These are phyloP conservation scores for Callithrix jacchus DNA, from an alignment of 2,113 vertebrate species.

Conservation along the genomic window DNA sequence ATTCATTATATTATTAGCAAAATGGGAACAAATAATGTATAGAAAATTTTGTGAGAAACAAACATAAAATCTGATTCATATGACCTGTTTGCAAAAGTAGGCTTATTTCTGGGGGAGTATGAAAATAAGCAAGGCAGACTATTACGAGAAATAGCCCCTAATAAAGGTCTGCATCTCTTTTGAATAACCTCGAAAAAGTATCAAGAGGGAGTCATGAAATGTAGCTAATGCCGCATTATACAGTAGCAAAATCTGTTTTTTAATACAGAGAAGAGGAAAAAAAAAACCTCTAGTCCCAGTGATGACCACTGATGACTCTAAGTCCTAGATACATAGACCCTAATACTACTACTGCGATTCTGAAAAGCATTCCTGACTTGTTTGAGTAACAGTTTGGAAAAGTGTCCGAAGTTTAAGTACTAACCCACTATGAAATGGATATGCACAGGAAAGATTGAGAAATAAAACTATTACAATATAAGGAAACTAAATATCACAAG, in stretches of 20 bases:
- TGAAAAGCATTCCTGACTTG: constrained; percentile 14
- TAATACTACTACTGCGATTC: background rate
- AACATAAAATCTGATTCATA: constrained; percentile 18
- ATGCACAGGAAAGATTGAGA: background rate
- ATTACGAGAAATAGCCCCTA: background rate
- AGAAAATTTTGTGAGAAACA: constrained; percentile 11
- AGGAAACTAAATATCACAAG: constrained; percentile 38
- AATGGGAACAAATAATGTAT: background rate
- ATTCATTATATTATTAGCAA: constrained; percentile 15
- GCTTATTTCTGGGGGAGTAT: background rate
- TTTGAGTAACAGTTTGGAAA: constrained; percentile 25
- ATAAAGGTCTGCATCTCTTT: background rate
- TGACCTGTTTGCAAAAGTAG: background rate
- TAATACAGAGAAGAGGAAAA: constrained; percentile 9
- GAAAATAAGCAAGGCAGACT: constrained; percentile 23
- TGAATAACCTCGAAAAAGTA: background rate
- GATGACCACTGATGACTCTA: background rate
- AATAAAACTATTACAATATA: background rate
- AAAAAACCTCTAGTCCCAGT: background rate
- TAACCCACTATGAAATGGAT: constrained; percentile 29
- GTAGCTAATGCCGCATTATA: background rate
- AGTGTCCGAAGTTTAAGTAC: constrained; percentile 14
- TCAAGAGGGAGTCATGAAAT: background rate
- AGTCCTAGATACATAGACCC: background rate
- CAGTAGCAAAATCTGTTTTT: background rate